These are phyloP conservation scores for Acrobeloides nanus DNA, from an alignment of 2,888 invertebrate genomes.

Conservation along the genomic window DNA sequence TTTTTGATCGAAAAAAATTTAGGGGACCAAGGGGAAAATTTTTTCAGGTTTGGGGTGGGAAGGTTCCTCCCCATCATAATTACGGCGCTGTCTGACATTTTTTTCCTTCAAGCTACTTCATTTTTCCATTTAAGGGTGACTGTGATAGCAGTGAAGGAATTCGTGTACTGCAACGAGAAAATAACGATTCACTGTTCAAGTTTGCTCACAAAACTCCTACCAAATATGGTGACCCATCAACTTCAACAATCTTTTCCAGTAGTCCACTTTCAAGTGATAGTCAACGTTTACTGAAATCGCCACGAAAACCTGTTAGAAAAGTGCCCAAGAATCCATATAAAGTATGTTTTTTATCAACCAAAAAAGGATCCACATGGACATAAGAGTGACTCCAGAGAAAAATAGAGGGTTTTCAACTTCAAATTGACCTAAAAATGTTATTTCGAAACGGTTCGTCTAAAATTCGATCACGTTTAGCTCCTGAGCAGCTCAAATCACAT, in stretches of 20 bases:
- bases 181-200: constrained; percentile 14
- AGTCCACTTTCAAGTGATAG: constrained; percentile 92
- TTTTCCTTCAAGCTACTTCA: no score
- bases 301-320: constrained; percentile 92
- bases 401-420: no score
- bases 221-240: constrained; percentile 25
- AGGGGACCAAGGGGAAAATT: neutral
- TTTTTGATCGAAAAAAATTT: neutral
- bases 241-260: constrained; percentile 27
- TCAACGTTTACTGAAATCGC: constrained; percentile 83
- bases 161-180: constrained; percentile 19
- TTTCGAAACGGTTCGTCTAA: no score
- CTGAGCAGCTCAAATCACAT: no score
- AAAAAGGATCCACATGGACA: neutral
- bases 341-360: constrained; percentile 53
- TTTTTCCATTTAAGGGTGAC: constrained; percentile 23
- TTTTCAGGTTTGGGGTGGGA: neutral
- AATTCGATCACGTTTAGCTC: no score
- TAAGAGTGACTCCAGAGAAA: no score
- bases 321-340: constrained; percentile 98
- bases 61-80: no score
- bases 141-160: constrained; percentile 26
- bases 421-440: no score
- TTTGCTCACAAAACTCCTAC: constrained; percentile 22
- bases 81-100: no score